Evolutionary conservation across 2,888 invertebrate genomes (phyloP), one percentile per base, ranked within the genome.

Genomic region (Gastracanthus pulcherrimus): DNA sequence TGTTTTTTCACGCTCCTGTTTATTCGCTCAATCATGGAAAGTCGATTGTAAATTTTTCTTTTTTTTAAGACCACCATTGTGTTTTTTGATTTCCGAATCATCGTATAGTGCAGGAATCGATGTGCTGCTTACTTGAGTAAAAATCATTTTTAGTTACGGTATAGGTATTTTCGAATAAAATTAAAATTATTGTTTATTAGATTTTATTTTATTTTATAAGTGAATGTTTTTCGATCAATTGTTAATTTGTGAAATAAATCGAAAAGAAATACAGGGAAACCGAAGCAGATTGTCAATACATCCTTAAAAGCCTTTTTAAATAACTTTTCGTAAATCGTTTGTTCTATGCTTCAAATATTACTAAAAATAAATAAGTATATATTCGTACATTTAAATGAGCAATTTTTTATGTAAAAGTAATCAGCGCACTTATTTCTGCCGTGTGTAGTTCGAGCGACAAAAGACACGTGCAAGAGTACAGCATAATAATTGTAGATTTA

Each of bases 391-490:
- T 60, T 66, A 31, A 69, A 45, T n/a, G 51, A 60, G 29, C 38
- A 29, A 31, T 74, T 51, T 74, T 80, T 64, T 23, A 48, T 55
- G 26, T n/a, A 67, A 79, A 82, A 55, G 74, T 81, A 81, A 76
- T 78, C 79, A 80, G 80, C 58, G 51, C 76, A 79, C 71, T 76
- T 19, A 55, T 81, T 76, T 76, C 48, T 72, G 45, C 58, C 23
- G 34, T 36, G n/a, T n/a, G 13, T 74, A 48, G 19, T 31, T 29
- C 34, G 55, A 51, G 26, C 19, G 62, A 66, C 51, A 45, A 34
- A 36, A 75, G 13, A 51, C 34, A 23, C n/a, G 41, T 23, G 51
- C 19, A 55, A 76, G 19, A 48, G 23, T 69, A 29, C 41, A 80
- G 82, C 51, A 80, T 75, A 83, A 83, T 82, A 69, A 62, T 38